phyloP scores from a whole-genome alignment of 2,888 invertebrate species.

The Meloe dianella region DNA sequence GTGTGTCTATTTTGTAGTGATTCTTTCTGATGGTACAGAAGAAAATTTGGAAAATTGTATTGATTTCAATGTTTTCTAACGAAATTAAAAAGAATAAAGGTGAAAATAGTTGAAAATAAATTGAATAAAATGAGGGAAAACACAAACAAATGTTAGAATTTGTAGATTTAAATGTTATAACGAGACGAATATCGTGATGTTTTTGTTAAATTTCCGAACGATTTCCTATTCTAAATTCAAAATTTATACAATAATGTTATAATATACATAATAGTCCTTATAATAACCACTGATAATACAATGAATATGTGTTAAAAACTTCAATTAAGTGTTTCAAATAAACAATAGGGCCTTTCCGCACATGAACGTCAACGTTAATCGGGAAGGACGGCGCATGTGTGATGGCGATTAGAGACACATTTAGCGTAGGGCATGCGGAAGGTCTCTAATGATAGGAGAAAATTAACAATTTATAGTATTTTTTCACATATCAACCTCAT shows the following conservation, averaged over 20 bases:
- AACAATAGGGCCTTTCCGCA: not conserved
- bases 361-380: not conserved
- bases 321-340: constrained; percentile 14
- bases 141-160: constrained; percentile 22
- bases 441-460: not conserved
- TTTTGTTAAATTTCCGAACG: constrained; percentile 13
- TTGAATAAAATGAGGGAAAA: not conserved
- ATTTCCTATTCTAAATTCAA: constrained; percentile 36
- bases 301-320: constrained; percentile 41
- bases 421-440: not conserved
- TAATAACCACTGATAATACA: constrained; percentile 38
- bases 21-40: constrained; percentile 22
- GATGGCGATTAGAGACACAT: too few species aligned
- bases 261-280: constrained; percentile 25
- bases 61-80: constrained; percentile 9
- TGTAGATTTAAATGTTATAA: constrained; percentile 40
- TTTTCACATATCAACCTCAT: constrained; percentile 30
- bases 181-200: constrained; percentile 35
- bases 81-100: constrained; percentile 11
- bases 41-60: constrained; percentile 5
- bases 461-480: constrained; percentile 31
- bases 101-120: constrained; percentile 15
- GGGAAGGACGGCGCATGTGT: too few species aligned
- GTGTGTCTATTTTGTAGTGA: constrained; percentile 35
- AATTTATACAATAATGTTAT: constrained; percentile 34